Evolutionary conservation across 1,140 invertebrate genomes (phyloP).

Genomic region (Pissodes strobi): DNA sequence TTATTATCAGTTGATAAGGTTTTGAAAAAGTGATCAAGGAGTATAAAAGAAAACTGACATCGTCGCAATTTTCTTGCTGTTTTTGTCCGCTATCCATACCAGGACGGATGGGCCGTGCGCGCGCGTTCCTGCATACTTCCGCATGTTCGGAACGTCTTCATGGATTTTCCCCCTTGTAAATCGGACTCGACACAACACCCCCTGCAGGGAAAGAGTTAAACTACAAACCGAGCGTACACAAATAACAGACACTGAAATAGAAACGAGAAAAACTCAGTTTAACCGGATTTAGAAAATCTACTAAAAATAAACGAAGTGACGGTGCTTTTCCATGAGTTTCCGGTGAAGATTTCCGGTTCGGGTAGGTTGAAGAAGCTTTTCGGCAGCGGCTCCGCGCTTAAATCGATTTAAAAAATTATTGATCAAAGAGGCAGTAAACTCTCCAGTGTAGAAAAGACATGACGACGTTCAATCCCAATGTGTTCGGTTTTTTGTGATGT

Average conservation of each 20-base stretch:
- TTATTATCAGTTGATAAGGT: no score
- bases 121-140: slow-evolving; percentile 23
- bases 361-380: no score
- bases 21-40: no score
- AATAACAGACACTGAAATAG: slow-evolving; percentile 34
- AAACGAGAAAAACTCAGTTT: slow-evolving; percentile 19
- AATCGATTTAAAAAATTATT: slow-evolving; percentile 52
- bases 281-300: background rate
- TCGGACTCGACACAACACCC: slow-evolving; percentile 21
- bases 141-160: slow-evolving; percentile 20
- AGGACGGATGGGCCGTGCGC: background rate
- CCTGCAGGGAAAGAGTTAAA: slow-evolving; percentile 44
- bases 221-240: slow-evolving; percentile 43
- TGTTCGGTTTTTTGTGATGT: slow-evolving; percentile 50
- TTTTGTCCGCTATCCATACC: background rate
- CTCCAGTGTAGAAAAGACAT: slow-evolving; percentile 31
- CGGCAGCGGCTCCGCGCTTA: slow-evolving; percentile 42
- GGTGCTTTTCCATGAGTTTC: background rate
- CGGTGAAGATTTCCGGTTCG: background rate
- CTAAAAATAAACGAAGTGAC: background rate
- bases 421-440: slow-evolving; percentile 41
- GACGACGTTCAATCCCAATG: slow-evolving; percentile 42
- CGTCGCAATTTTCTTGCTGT: background rate
- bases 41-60: no score
- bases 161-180: slow-evolving; percentile 38